Evolutionary conservation across 2,888 invertebrate genomes (phyloP).

Genomic region (Orthosia gracilis): DNA sequence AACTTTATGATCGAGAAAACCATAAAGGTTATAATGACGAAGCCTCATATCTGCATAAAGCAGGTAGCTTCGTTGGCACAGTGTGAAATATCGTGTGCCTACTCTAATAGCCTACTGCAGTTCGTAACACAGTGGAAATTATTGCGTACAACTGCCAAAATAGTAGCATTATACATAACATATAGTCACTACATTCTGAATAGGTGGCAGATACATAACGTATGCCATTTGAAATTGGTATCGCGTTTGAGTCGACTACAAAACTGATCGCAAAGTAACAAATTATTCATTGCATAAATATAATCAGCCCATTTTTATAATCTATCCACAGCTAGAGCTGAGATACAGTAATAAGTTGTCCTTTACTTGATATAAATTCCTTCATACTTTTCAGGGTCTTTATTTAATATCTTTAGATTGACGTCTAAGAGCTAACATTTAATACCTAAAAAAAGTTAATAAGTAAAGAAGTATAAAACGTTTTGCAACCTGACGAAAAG

Average conservation of each 20-base stretch:
- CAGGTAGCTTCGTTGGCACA: conserved; percentile 67
- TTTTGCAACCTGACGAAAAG: too few relatives aligned
- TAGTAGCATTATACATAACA: conserved; percentile 36
- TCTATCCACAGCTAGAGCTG: too few relatives aligned
- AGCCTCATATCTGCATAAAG: conserved; percentile 51
- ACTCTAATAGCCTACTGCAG: conserved; percentile 68
- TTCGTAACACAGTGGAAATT: conserved; percentile 72
- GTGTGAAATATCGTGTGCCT: conserved; percentile 73
- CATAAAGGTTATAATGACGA: background rate
- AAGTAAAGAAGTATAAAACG: too few relatives aligned
- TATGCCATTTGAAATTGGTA: background rate
- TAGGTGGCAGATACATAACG: background rate
- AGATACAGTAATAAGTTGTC: too few relatives aligned
- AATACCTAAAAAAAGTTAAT: too few relatives aligned
- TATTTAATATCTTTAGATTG: too few relatives aligned
- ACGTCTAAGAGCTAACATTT: too few relatives aligned
- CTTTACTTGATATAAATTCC: too few relatives aligned
- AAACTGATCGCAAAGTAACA: background rate
- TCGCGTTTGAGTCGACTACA: background rate
- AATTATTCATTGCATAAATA: too few relatives aligned
- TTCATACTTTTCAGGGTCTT: too few relatives aligned
- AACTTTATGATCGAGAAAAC: background rate
- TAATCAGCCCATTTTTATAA: too few relatives aligned
- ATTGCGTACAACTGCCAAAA: conserved; percentile 71
- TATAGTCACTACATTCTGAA: background rate